A percentile compares a stretch with the other conserved stretches of the same genome.
Conservation (phyloP, 2,888 invertebrate genomes). For the Trichogramma evanescens region DNA sequence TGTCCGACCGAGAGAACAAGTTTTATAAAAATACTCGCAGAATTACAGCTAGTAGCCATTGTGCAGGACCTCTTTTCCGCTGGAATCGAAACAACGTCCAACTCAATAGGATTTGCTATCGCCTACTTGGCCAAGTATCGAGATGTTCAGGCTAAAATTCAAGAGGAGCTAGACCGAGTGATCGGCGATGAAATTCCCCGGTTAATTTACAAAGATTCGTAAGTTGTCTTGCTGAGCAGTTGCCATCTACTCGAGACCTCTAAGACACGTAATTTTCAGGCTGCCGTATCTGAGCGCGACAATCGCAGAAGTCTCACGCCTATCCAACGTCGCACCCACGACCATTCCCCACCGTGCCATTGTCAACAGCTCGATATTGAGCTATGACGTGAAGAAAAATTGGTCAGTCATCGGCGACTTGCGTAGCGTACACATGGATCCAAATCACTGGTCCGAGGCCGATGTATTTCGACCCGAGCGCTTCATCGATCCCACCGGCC, state of each 20-base stretch:
- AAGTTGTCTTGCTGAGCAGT: slow-evolving; percentile 6
- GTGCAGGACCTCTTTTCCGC: slow-evolving; percentile 80
- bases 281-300: slow-evolving; percentile 74
- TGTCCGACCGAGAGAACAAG: background rate
- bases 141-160: slow-evolving; percentile 64
- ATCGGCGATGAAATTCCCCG: slow-evolving; percentile 63
- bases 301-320: slow-evolving; percentile 66
- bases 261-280: slow-evolving; percentile 43
- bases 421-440: slow-evolving; percentile 63
- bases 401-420: slow-evolving; percentile 60
- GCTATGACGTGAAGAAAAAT: slow-evolving; percentile 52
- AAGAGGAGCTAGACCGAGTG: slow-evolving; percentile 66
- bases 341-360: slow-evolving; percentile 66
- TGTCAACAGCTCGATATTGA: slow-evolving; percentile 61
- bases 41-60: slow-evolving; percentile 67
- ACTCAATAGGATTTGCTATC: slow-evolving; percentile 69
- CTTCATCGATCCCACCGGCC: slow-evolving; percentile 58
- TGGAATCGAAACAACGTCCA: slow-evolving; percentile 76
- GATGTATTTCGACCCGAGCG: slow-evolving; percentile 69
- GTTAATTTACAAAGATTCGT: slow-evolving; percentile 41
- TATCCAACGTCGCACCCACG: slow-evolving; percentile 70
- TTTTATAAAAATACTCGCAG: slow-evolving; percentile 32
- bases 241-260: too few relatives aligned
- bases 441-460: slow-evolving; percentile 57
- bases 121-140: slow-evolving; percentile 64